Evolutionary conservation across 2,888 invertebrate species (phyloP).

Genomic region (Diloba caeruleocephala): DNA sequence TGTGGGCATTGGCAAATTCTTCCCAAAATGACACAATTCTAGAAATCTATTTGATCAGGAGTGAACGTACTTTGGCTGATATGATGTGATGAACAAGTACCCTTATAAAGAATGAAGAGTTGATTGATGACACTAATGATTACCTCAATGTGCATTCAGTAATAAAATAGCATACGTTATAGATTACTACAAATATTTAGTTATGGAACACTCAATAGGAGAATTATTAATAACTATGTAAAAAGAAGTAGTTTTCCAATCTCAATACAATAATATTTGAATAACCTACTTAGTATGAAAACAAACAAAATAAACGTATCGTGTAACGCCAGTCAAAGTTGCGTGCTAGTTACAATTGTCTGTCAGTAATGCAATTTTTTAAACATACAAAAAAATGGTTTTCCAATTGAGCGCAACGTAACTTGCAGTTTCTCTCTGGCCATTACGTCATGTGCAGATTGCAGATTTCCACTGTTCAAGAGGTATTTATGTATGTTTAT

Average conservation of each 20-base stretch:
- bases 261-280: conserved; percentile 24
- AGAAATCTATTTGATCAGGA: too few species aligned
- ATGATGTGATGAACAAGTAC: too few species aligned
- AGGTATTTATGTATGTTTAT: conserved; percentile 24
- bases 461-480: conserved; percentile 29
- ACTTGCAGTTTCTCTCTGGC: conserved; percentile 52
- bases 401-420: conserved; percentile 45
- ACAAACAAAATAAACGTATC: conserved; percentile 39
- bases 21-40: too few species aligned
- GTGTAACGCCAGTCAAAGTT: conserved; percentile 41
- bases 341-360: conserved; percentile 54
- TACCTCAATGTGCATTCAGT: too few species aligned
- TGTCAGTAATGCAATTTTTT: conserved; percentile 52
- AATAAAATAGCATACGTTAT: too few species aligned
- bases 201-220: too few species aligned
- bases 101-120: too few species aligned
- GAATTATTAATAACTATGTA: not conserved
- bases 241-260: conserved; percentile 18
- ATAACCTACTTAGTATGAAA: conserved; percentile 46
- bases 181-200: too few species aligned
- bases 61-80: too few species aligned
- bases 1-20: too few species aligned
- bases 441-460: conserved; percentile 47
- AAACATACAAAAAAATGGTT: conserved; percentile 45
- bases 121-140: too few species aligned